These are phyloP conservation scores for Probosciger aterrimus DNA, from an alignment of 2,113 vertebrate genomes.

Conservation along the genomic window DNA sequence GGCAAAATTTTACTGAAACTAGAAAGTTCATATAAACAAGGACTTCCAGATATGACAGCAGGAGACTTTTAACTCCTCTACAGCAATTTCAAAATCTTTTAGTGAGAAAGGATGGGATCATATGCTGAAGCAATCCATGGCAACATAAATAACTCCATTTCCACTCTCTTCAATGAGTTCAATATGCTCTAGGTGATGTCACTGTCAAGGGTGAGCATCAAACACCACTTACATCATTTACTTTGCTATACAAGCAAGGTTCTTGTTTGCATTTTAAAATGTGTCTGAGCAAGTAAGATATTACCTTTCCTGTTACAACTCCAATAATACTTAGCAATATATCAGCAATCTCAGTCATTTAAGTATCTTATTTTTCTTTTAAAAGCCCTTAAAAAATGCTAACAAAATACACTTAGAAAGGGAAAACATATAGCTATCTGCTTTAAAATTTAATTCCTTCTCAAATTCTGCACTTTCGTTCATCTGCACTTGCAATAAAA, in stretches of 20 bases:
- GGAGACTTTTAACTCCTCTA: not conserved
- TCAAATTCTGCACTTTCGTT: not conserved
- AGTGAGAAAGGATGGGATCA: not conserved
- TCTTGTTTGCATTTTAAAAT: not conserved
- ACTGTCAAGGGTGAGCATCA: not conserved
- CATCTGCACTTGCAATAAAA: not conserved
- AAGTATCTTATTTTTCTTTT: not conserved
- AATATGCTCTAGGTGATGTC: not conserved
- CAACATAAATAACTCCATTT: not conserved
- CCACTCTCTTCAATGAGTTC: not conserved
- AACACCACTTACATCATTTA: not conserved
- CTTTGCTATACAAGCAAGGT: not conserved
- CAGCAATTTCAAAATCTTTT: not conserved
- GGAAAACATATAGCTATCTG: accelerated
- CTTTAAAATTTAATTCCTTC: not conserved
- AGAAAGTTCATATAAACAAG: not conserved
- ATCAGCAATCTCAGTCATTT: not conserved
- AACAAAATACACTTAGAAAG: not conserved
- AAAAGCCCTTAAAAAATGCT: not conserved
- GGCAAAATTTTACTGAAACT: not conserved
- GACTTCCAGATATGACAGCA: not conserved
- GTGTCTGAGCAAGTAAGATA: not conserved
- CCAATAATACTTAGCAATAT: not conserved
- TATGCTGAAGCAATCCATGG: not conserved
- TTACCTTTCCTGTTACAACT: not conserved